These are phyloP conservation scores for Hydrozoanthus tunicans DNA, from an alignment of 64 coral and sea anemone genomes.

Conservation along the genomic window DNA sequence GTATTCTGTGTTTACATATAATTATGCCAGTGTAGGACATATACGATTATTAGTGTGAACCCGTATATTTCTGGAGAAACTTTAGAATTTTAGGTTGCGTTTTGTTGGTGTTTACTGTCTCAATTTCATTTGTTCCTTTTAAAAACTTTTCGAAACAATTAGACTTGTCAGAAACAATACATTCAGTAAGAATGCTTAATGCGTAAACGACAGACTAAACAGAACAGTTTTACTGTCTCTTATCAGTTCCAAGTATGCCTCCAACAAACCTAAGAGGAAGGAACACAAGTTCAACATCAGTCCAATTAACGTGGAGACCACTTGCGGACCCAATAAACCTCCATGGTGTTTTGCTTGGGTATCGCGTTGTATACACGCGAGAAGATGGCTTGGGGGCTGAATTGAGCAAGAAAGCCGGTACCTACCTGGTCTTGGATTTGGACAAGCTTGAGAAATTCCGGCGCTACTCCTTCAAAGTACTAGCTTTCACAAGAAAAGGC, in stretches of 20 bases:
- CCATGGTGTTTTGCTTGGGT: constrained; percentile 61
- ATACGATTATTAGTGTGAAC: no score
- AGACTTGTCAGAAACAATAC: no score
- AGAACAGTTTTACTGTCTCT: background rate
- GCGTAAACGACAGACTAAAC: background rate
- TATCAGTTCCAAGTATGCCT: constrained; percentile 57
- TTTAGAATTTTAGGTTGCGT: no score
- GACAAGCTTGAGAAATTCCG: constrained; percentile 44
- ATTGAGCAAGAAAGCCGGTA: background rate
- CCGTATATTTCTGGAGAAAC: no score
- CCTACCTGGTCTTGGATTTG: background rate
- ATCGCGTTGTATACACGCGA: constrained; percentile 39
- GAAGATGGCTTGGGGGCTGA: constrained; percentile 1
- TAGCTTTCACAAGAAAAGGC: constrained; percentile 68
- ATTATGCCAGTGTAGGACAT: no score
- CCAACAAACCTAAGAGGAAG: constrained; percentile 36
- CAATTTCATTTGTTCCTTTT: no score
- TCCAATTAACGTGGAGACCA: constrained; percentile 52
- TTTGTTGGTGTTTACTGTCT: no score
- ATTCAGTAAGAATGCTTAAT: no score
- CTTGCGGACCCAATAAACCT: constrained; percentile 36
- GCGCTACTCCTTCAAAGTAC: constrained; percentile 49
- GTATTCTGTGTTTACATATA: no score
- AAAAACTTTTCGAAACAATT: no score
- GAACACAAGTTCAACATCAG: constrained; percentile 65